Evolutionary conservation across 2,888 invertebrate genomes (phyloP).

Genomic region (Lagria hirta): DNA sequence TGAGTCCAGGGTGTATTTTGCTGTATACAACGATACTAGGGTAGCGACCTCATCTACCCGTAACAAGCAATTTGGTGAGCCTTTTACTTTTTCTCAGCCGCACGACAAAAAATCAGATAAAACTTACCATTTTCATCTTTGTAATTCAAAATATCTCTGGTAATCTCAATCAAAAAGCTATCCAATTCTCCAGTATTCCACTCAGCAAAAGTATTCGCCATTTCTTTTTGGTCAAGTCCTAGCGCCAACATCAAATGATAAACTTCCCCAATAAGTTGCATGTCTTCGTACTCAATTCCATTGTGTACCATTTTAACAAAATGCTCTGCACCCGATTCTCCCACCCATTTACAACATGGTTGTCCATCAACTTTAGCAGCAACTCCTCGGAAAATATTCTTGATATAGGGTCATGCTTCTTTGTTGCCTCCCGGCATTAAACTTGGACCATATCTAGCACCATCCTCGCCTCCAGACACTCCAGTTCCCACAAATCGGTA

Average conservation of each 20-base stretch:
- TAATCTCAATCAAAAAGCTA: conserved; percentile 97
- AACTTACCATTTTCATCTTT: conserved; percentile 75
- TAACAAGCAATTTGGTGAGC: no score
- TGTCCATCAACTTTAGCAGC: conserved; percentile 86
- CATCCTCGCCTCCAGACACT: conserved; percentile 61
- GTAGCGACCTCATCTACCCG: no score
- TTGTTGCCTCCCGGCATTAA: conserved; percentile 97
- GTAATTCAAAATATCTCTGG: conserved; percentile 88
- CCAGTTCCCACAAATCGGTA: conserved; percentile 56
- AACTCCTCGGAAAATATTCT: conserved; percentile 93
- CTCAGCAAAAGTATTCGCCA: conserved; percentile 81
- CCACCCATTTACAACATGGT: conserved; percentile 99
- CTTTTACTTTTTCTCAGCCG: no score
- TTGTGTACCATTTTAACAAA: conserved; percentile 99
- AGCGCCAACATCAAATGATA: conserved; percentile 85
- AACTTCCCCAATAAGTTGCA: conserved; percentile 98
- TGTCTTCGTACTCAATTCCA: conserved; percentile 99
- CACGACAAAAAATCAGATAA: no score
- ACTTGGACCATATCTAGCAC: conserved; percentile 94
- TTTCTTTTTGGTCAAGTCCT: conserved; percentile 75
- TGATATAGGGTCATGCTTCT: conserved; percentile 93
- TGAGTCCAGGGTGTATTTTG: no score
- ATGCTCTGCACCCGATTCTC: conserved; percentile 95
- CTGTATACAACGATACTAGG: no score
- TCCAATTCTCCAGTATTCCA: conserved; percentile 97